A percentile compares a stretch with the other conserved stretches of the same genome.
Evolutionary conservation across 2,797 vertebrate species (phyloP).

Genomic region (Thaleichthys pacificus): DNA sequence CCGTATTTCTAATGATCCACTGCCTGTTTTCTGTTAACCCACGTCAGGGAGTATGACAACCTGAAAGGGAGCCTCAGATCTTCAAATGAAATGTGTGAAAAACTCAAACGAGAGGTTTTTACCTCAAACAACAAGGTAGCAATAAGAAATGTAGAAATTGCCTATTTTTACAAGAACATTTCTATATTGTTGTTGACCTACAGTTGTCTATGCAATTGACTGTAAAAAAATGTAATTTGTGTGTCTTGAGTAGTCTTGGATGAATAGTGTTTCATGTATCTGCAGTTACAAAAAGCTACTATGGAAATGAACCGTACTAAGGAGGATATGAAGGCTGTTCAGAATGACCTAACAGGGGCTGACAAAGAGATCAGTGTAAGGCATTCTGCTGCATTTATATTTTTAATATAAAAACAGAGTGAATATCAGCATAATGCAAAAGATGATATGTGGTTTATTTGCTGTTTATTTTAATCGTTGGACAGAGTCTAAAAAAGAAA

Average conservation of each 20-base stretch:
- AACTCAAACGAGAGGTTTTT: constrained; percentile 88
- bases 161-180: not conserved
- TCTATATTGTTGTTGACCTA: not conserved
- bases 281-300: constrained; percentile 81
- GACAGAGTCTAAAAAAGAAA: constrained; percentile 92
- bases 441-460: not conserved
- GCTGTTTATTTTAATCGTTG: constrained; percentile 14
- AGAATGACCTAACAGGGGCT: constrained; percentile 85
- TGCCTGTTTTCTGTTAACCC: not conserved
- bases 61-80: constrained; percentile 84
- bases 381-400: not conserved
- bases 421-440: too few species aligned
- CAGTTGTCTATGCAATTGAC: not conserved
- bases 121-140: constrained; percentile 86
- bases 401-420: not conserved
- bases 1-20: not conserved
- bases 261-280: constrained; percentile 5
- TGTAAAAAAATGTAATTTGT: not conserved
- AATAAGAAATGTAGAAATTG: not conserved
- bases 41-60: constrained; percentile 89
- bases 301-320: constrained; percentile 75
- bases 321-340: constrained; percentile 84
- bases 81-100: constrained; percentile 87
- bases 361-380: constrained; percentile 91
- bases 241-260: not conserved